A percentile compares a stretch with the other conserved stretches of the same genome.
Evolutionary conservation across 2,888 invertebrate genomes (phyloP).

Genomic region (Luperina testacea): DNA sequence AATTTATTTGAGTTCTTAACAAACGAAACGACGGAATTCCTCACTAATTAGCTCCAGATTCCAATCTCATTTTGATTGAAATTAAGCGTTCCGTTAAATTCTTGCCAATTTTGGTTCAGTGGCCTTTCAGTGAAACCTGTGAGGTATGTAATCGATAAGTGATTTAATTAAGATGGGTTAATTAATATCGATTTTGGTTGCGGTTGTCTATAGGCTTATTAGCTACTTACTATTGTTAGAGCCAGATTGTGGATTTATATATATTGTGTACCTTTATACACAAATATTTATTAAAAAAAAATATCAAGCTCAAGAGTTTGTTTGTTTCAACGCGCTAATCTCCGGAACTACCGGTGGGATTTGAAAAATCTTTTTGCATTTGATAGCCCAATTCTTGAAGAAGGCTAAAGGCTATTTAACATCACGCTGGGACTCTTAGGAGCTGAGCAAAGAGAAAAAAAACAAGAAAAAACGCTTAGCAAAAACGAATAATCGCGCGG

Average conservation of each 20-base stretch:
- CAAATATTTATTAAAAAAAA: too few relatives aligned
- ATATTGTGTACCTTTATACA: background rate
- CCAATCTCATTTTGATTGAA: constrained; percentile 57
- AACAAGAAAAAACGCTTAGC: too few relatives aligned
- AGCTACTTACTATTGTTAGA: background rate
- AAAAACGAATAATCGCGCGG: too few relatives aligned
- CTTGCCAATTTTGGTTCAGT: constrained; percentile 17
- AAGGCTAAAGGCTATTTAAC: too few relatives aligned
- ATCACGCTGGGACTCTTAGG: too few relatives aligned
- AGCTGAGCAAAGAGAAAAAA: too few relatives aligned
- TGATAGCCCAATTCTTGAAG: too few relatives aligned
- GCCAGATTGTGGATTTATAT: background rate
- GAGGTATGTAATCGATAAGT: constrained; percentile 4
- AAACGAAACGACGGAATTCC: constrained; percentile 56
- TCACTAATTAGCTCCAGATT: constrained; percentile 63
- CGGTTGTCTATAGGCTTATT: background rate
- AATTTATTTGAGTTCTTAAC: constrained; percentile 59
- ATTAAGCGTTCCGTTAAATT: constrained; percentile 45
- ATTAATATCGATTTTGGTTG: constrained; percentile 5
- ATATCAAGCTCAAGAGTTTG: too few relatives aligned
- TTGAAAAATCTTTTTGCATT: too few relatives aligned
- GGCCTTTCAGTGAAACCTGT: constrained; percentile 6
- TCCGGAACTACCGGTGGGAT: too few relatives aligned
- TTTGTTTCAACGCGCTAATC: too few relatives aligned
- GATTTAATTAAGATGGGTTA: constrained; percentile 31